Base-by-base conservation (phyloP, 2,888 invertebrate genomes). In the Notodonta dromedarius region DNA sequence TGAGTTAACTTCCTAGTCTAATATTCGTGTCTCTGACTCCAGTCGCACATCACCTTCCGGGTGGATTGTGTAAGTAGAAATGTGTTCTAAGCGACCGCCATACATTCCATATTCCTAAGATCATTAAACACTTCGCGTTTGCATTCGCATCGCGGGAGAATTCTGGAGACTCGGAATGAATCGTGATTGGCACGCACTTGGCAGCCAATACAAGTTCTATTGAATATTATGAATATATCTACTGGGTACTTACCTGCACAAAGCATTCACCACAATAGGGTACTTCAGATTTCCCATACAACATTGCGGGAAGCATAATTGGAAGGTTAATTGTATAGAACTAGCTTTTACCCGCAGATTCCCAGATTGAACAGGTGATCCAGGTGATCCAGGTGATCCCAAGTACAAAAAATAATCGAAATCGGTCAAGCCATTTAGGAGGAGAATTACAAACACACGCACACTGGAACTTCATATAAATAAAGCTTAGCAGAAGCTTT, bases 181-280 rank as follows among this genome's bases (percentile, higher is more conserved):
- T 79, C 78, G 81, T 89, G 89, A 90, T 89, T 90, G 86, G 86
- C 88, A 85, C 87, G 87, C 88, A 88, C 81, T 83, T 50, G 46
- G 46, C 46, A n/a, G n/a, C 13, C 16, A 50, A 50, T 16, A 16
- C 16, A 16, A 9, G 9, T 13, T n/a, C 46, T 46, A 46, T 46
- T 46, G 11, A n/a, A 46, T n/a, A n/a, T 50, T 8, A 16, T 50
- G 9, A 16, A 50, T 50, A 50, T 50, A 46, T 11, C 46, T 44
- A 12, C 44, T 46, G 46, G 46, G n/a, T 46, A 46, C n/a, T 6
- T 35, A 7, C 4, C n/a, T 11, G 13, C 13, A 46, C 5, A n/a
- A 42, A 9, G 9, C 42, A 9, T 42, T 11, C 11, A 40, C 24
- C 24, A 24, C 24, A 24, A 0, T 35, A 11, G 7, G 42, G 42